phyloP scores from a whole-genome alignment of 2,888 invertebrate genomes.

The Patella depressa region DNA sequence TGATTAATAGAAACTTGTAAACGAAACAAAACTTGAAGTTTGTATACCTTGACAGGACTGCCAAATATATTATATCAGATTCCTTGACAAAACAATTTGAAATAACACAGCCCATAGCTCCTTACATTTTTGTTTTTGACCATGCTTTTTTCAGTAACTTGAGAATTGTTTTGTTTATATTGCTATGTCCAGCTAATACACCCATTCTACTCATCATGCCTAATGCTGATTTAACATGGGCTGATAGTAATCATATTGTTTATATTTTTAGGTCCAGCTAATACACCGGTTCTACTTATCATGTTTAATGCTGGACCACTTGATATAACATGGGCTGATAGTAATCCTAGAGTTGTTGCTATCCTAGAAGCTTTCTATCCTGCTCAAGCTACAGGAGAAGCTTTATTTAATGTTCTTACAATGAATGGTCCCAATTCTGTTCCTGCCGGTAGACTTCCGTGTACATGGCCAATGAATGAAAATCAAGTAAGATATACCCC shows the following conservation, averaged over 20 bases:
- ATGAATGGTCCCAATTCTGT: background rate
- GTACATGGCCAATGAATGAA: background rate
- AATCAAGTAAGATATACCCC: conserved; percentile 20
- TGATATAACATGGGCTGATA: background rate
- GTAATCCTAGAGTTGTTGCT: background rate
- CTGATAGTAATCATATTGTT: conserved; percentile 43
- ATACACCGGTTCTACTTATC: background rate
- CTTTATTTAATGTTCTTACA: background rate
- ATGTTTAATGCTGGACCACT: background rate
- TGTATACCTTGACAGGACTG: no score
- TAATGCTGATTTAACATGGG: conserved; percentile 59
- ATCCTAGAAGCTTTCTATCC: conserved; percentile 5
- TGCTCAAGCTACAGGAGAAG: background rate
- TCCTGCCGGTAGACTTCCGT: background rate
- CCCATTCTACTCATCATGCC: conserved; percentile 58
- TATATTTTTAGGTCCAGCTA: conserved; percentile 39
- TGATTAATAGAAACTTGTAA: no score
- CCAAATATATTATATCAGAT: background rate
- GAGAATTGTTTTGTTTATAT: conserved; percentile 45
- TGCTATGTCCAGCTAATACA: conserved; percentile 9
- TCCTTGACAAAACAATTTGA: background rate
- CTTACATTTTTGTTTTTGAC: no score
- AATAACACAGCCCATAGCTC: no score
- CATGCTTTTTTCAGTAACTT: no score
- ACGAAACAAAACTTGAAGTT: no score